These are phyloP conservation scores for Rousettus leschenaultii DNA, from an alignment of 2,113 vertebrate species.

Conservation along the genomic window DNA sequence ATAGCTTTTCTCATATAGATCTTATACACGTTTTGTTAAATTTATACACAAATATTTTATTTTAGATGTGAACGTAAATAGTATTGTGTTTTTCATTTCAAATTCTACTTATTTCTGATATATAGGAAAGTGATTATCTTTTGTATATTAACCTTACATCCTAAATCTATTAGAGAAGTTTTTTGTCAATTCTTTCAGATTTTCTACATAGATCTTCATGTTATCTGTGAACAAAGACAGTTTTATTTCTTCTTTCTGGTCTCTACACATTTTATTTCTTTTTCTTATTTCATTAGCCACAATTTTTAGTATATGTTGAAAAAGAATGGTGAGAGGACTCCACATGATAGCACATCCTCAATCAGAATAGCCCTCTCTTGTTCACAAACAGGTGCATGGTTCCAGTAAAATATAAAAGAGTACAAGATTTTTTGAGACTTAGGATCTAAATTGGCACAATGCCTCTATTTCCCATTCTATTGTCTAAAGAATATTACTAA, in stretches of 20 bases:
- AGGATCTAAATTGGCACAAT: background rate
- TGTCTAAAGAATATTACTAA: background rate
- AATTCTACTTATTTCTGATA: background rate
- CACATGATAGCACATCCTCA: background rate
- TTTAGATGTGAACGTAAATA: background rate
- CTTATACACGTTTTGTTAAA: background rate
- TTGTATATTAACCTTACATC: background rate
- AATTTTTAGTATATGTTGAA: background rate
- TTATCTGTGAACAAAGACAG: background rate
- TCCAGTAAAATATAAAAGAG: background rate
- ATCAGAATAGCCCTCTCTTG: background rate
- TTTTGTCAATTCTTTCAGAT: background rate
- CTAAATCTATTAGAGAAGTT: background rate
- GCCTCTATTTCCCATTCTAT: background rate
- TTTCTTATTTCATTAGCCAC: background rate
- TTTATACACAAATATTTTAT: background rate
- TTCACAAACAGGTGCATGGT: background rate
- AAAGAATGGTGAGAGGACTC: background rate
- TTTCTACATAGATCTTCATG: background rate
- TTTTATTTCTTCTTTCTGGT: background rate
- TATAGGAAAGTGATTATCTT: background rate
- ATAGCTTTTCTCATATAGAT: background rate
- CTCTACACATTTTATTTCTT: background rate
- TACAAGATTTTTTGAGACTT: background rate
- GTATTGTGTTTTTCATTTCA: background rate